Evolutionary conservation across 2,113 vertebrate species (phyloP).

Genomic region (Aramus guarauna): DNA sequence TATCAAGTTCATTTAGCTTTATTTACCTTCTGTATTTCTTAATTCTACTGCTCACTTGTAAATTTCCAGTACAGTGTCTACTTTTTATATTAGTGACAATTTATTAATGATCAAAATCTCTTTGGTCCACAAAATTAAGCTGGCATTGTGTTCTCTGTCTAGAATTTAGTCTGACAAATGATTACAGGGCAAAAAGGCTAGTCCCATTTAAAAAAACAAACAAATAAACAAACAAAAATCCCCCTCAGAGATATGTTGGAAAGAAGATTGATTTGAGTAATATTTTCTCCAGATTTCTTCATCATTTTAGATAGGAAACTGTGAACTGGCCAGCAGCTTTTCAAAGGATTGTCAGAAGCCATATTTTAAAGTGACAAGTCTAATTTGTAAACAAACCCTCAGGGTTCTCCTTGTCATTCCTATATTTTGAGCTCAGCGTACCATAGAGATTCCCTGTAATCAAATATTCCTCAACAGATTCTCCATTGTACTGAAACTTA

Average conservation of each 20-base stretch:
- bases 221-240: too few relatives aligned
- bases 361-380: conserved; percentile 2
- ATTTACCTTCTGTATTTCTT: neutral
- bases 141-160: neutral
- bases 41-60: neutral
- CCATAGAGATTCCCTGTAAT: neutral
- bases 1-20: neutral
- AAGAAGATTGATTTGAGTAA: neutral
- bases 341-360: neutral
- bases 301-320: neutral
- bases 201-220: neutral
- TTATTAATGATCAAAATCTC: neutral
- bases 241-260: neutral
- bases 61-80: neutral
- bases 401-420: neutral
- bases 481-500: neutral
- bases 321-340: neutral
- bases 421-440: neutral
- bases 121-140: neutral
- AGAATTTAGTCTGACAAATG: neutral
- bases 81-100: neutral
- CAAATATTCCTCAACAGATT: conserved; percentile 22
- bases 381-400: neutral
- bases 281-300: neutral
- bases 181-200: neutral